Evolutionary conservation across 2,113 vertebrate genomes (phyloP), one percentile per base, ranked within the genome.

Genomic region (Rostratula benghalensis): DNA sequence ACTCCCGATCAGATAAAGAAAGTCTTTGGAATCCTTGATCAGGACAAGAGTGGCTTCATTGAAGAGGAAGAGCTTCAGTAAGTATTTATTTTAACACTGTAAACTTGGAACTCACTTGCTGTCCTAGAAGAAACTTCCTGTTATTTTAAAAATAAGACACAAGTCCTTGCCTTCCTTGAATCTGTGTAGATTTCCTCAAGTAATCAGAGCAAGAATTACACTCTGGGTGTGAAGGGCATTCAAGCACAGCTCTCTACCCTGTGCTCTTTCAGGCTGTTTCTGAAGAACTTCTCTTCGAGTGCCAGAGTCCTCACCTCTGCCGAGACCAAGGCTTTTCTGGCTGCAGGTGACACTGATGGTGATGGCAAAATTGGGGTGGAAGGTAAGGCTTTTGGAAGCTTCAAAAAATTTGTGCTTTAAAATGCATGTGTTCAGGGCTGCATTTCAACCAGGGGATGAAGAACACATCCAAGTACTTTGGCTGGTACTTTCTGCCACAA

Each of bases 51-150:
- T 48, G 98, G 98, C 94, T 99, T 97, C 97, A 98, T 98, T 61
- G 98, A 99, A 97, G 98, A 99, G 96, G 98, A 98, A 0, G 98
- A 99, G 95, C 98, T 98, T 77, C 98, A 98, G 98, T 98, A 98
- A 94, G 98, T 97, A 14, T 46, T 83, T 64, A 57, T 63, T 89
- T 60, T 67, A 76, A 50, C 19, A 59, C 11, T 5, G 6, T 30
- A 71, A 46, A 13, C 33, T 90, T 46, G 64, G 48, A 71, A 82
- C 9, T 48, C 46, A 11, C 16, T 50, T 20, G 4, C 11, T 48
- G 7, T 35, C 43, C 43, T 70, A 80, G 31, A 78, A 89, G 46
- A 89, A 93, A 57, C 28, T 16, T 50, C 23, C 20, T 67, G 53
- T 39, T 79, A 23, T 54, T 92, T 90, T 33, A 50, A 90, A 83